phyloP scores from a whole-genome alignment of 1,140 invertebrate species.

The Pygmarrhopalites habei region DNA sequence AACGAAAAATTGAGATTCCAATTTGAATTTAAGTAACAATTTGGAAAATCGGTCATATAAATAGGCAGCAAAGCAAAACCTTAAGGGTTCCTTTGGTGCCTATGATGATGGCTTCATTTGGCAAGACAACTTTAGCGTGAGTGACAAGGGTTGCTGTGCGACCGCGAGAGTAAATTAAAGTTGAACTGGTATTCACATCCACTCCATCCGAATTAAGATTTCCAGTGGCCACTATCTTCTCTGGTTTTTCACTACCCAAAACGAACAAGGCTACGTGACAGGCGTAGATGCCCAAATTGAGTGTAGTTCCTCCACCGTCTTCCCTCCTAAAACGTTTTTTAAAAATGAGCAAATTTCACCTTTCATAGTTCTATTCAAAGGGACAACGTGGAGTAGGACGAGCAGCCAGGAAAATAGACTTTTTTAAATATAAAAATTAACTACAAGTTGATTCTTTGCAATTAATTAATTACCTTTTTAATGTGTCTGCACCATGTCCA shows the following conservation, averaged over 20 bases:
- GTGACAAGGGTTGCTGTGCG: slow-evolving; percentile 56
- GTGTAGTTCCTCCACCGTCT: slow-evolving; percentile 68
- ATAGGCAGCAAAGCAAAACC: slow-evolving; percentile 35
- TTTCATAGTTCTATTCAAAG: no score
- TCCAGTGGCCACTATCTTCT: slow-evolving; percentile 55
- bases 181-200: slow-evolving; percentile 56
- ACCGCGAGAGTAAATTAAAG: slow-evolving; percentile 56
- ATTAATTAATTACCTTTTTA: no score
- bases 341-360: no score
- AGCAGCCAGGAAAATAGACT: no score
- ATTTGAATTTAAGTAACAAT: no score
- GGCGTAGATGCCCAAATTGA: no score
- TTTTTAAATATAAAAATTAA: no score
- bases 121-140: slow-evolving; percentile 48
- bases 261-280: slow-evolving; percentile 66
- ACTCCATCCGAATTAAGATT: slow-evolving; percentile 57
- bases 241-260: slow-evolving; percentile 56
- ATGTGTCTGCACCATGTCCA: slow-evolving; percentile 45
- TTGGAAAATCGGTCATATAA: no score
- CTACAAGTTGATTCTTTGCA: no score
- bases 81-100: slow-evolving; percentile 60
- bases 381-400: no score
- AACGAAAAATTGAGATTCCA: no score
- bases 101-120: slow-evolving; percentile 57
- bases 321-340: no score